These are phyloP conservation scores for Zaprionus vittiger DNA, from an alignment of 1,140 invertebrate genomes.

Conservation along the genomic window DNA sequence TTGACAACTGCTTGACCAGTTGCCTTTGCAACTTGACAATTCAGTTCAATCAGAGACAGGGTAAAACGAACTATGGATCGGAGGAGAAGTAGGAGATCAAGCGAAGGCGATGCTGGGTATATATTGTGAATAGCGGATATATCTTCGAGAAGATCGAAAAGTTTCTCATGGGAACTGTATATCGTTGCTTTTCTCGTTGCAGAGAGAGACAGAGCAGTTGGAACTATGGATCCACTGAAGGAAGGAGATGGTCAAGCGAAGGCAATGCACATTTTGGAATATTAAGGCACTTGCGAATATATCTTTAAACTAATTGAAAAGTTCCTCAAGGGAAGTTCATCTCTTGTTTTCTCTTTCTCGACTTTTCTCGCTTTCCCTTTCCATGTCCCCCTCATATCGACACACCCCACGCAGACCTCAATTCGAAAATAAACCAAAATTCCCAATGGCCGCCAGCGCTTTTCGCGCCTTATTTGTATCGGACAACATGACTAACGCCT, in stretches of 20 bases:
- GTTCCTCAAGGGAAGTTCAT: not conserved
- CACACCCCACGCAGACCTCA: conserved; percentile 47
- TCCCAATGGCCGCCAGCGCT: conserved; percentile 39
- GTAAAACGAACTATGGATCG: not conserved
- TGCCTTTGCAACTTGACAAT: conserved; percentile 10
- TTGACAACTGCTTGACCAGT: conserved; percentile 27
- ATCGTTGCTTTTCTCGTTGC: not conserved
- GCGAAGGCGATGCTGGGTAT: not conserved
- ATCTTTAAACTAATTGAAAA: not conserved
- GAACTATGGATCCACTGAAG: not conserved
- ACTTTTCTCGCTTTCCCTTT: not conserved
- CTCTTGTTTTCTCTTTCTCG: not conserved
- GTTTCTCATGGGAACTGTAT: not conserved
- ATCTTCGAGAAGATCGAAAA: not conserved
- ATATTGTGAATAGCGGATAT: no score
- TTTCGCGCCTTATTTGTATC: conserved; percentile 79
- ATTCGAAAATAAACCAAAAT: conserved; percentile 66
- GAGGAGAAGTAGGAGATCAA: not conserved
- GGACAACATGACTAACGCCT: conserved; percentile 64
- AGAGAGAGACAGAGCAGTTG: not conserved
- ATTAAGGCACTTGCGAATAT: not conserved
- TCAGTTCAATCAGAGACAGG: not conserved
- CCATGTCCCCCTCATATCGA: not conserved
- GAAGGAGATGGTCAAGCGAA: not conserved
- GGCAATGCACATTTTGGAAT: not conserved